These are phyloP conservation scores for Odontocerum albicorne DNA, from an alignment of 2,888 invertebrate genomes.

Conservation along the genomic window DNA sequence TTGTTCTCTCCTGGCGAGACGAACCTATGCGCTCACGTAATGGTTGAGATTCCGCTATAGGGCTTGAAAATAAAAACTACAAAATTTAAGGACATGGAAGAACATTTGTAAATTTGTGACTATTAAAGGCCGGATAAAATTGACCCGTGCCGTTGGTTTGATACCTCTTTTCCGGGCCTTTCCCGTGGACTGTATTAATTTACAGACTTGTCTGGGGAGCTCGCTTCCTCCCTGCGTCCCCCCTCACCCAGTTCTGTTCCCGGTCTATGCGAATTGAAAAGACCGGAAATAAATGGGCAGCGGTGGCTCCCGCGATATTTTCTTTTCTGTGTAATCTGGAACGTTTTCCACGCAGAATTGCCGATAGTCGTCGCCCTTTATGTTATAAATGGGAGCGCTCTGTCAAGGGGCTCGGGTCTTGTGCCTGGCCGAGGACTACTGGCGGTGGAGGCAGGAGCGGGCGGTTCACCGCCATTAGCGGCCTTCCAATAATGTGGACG, in stretches of 20 bases:
- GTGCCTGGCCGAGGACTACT: conserved; percentile 15
- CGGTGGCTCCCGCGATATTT: conserved; percentile 22
- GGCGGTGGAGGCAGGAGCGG: too few species aligned
- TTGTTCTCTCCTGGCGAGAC: too few species aligned
- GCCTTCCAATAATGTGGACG: too few species aligned
- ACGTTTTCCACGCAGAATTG: conserved; percentile 10
- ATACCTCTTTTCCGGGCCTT: not conserved
- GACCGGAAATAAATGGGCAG: conserved; percentile 22
- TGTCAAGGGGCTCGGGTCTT: conserved; percentile 25
- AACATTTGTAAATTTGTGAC: too few species aligned
- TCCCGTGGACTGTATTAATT: conserved; percentile 21
- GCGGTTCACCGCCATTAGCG: too few species aligned
- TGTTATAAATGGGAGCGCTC: conserved; percentile 26
- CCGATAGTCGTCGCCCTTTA: conserved; percentile 19
- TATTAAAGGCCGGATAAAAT: too few species aligned
- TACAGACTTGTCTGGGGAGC: conserved; percentile 15
- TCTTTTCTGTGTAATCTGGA: conserved; percentile 22
- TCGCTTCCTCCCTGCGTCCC: not conserved
- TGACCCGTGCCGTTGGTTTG: too few species aligned
- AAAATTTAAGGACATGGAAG: too few species aligned
- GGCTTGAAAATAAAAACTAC: too few species aligned
- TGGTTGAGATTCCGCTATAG: too few species aligned
- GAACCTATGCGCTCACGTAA: too few species aligned
- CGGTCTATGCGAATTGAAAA: conserved; percentile 17
- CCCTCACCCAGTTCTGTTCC: not conserved